A percentile compares a stretch with the other conserved stretches of the same genome.
Conservation (phyloP, 2,797 vertebrate genomes). For the Vespertilio murinus region DNA sequence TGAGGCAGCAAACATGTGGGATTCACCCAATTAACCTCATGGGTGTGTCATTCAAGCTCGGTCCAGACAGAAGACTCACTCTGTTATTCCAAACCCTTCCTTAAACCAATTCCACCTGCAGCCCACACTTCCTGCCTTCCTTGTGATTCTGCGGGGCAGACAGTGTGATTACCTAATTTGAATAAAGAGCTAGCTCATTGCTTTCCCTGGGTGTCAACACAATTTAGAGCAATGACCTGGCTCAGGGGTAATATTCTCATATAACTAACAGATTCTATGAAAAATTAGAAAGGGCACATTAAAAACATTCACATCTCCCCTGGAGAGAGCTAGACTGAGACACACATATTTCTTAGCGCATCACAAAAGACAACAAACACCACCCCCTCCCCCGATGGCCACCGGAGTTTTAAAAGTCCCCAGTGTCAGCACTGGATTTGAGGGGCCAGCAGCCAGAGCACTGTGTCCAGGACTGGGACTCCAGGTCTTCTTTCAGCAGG, state of each 20-base stretch:
- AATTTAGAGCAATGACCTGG: slow-evolving; percentile 40
- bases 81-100: slow-evolving; percentile 35
- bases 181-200: slow-evolving; percentile 44
- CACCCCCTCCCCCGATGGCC: too few relatives aligned
- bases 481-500: not conserved
- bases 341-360: not conserved
- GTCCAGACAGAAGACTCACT: not conserved
- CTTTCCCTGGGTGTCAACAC: not conserved
- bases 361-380: not conserved
- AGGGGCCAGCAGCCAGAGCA: not conserved
- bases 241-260: slow-evolving; percentile 1
- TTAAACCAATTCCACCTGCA: slow-evolving; percentile 26
- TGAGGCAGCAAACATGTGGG: not conserved
- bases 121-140: not conserved
- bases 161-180: slow-evolving; percentile 48
- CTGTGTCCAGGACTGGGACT: not conserved
- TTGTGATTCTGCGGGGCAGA: not conserved
- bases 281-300: not conserved
- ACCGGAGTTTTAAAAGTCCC: not conserved
- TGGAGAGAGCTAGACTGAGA: not conserved
- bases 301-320: not conserved
- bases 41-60: not conserved
- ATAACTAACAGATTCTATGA: not conserved
- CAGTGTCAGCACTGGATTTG: not conserved
- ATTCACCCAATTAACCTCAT: slow-evolving; percentile 41